These are phyloP conservation scores for Allophyes oxyacanthae DNA, from an alignment of 2,888 invertebrate species.

Conservation along the genomic window DNA sequence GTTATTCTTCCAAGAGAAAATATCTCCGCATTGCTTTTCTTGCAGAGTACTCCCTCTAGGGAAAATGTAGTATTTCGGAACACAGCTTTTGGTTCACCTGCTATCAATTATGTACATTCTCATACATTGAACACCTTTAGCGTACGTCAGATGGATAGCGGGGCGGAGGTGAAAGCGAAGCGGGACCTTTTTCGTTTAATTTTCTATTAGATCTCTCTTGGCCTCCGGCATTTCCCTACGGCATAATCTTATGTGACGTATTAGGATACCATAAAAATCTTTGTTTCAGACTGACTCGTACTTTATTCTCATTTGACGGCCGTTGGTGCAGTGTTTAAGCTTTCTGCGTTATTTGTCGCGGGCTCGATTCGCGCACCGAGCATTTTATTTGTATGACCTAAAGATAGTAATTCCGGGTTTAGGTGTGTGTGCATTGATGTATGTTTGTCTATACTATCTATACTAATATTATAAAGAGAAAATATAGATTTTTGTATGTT, in stretches of 20 bases:
- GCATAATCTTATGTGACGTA: background rate
- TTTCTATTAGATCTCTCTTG: slow-evolving; percentile 7
- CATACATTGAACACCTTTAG: slow-evolving; percentile 18
- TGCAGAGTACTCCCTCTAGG: slow-evolving; percentile 2
- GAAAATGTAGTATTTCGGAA: slow-evolving; percentile 24
- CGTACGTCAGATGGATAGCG: background rate
- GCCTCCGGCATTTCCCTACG: background rate
- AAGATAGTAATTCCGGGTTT: no score
- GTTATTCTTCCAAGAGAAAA: background rate
- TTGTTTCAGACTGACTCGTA: background rate
- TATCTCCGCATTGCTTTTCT: slow-evolving; percentile 9
- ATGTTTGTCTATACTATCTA: no score
- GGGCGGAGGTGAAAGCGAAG: background rate
- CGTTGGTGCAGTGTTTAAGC: no score
- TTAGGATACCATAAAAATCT: no score
- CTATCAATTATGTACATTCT: slow-evolving; percentile 27
- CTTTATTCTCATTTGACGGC: background rate
- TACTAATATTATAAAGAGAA: no score
- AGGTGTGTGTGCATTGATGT: no score
- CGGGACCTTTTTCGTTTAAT: slow-evolving; percentile 3
- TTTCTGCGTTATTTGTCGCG: no score
- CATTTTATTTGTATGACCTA: no score
- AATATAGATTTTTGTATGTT: no score
- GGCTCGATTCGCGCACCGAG: no score
- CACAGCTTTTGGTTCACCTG: slow-evolving; percentile 24